Conservation (phyloP, 2,113 vertebrate genomes). For the Propithecus coquereli region DNA sequence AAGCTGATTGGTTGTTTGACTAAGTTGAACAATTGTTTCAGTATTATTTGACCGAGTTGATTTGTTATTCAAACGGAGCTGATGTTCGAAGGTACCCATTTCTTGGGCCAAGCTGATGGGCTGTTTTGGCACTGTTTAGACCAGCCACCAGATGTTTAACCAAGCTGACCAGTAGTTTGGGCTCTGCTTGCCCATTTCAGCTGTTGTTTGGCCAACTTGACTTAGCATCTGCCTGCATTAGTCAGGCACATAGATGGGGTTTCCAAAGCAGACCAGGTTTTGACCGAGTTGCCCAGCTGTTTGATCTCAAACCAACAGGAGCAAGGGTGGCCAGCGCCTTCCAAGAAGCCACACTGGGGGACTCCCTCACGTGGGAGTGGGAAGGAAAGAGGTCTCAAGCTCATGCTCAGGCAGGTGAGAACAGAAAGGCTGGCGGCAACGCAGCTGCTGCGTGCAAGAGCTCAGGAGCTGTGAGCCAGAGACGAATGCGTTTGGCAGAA, state of each 20-base stretch:
- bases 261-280: background rate
- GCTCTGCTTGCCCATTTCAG: background rate
- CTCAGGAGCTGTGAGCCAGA: conserved; percentile 5
- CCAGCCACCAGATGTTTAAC: background rate
- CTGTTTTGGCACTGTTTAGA: background rate
- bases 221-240: background rate
- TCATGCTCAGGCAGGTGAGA: background rate
- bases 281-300: background rate
- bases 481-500: conserved; percentile 65
- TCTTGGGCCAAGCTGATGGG: background rate
- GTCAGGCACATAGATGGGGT: background rate
- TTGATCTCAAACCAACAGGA: background rate
- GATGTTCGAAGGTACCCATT: background rate
- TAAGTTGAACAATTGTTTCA: conserved; percentile 15
- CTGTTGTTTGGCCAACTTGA: background rate
- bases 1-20: conserved; percentile 33
- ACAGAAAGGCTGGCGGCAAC: background rate
- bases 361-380: background rate
- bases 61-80: conserved; percentile 10
- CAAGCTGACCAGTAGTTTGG: background rate
- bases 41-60: background rate
- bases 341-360: background rate
- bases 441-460: background rate
- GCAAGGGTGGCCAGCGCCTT: background rate
- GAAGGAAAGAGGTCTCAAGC: background rate